phyloP scores from a whole-genome alignment of 1,140 invertebrate species.

The Chrysomallon squamiferum region DNA sequence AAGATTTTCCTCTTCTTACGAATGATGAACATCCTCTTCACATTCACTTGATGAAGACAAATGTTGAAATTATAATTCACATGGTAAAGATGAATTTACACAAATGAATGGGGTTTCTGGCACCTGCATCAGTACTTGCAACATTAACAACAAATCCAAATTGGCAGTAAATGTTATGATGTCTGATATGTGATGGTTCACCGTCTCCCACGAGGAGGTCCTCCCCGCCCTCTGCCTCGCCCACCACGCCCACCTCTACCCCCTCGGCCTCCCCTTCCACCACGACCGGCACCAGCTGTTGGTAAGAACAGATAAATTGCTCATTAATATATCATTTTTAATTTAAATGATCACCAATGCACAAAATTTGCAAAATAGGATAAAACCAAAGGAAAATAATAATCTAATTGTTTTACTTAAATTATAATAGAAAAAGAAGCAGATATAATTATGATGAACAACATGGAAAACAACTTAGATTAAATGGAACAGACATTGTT shows the following conservation, averaged over 20 bases:
- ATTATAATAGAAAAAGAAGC: background rate
- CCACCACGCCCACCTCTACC: conserved; percentile 27
- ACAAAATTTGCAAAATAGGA: background rate
- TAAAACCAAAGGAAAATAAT: background rate
- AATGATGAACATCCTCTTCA: no score
- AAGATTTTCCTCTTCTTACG: no score
- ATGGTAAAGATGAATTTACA: no score
- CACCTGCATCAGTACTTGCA: no score
- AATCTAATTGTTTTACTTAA: background rate
- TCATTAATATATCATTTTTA: background rate
- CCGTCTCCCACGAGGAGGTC: background rate
- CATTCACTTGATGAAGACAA: no score
- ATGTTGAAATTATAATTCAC: no score
- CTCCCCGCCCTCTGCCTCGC: conserved; percentile 19
- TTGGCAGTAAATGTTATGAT: no score
- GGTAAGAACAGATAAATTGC: background rate
- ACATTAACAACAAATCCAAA: no score
- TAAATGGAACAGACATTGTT: no score
- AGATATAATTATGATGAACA: background rate
- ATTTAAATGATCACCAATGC: background rate
- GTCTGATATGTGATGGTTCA: no score
- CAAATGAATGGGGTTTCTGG: no score
- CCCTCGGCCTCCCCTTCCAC: conserved; percentile 62
- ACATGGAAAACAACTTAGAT: background rate
- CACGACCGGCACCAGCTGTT: background rate